phyloP scores from a whole-genome alignment of 1,140 invertebrate genomes.

The Micrasema minimum region DNA sequence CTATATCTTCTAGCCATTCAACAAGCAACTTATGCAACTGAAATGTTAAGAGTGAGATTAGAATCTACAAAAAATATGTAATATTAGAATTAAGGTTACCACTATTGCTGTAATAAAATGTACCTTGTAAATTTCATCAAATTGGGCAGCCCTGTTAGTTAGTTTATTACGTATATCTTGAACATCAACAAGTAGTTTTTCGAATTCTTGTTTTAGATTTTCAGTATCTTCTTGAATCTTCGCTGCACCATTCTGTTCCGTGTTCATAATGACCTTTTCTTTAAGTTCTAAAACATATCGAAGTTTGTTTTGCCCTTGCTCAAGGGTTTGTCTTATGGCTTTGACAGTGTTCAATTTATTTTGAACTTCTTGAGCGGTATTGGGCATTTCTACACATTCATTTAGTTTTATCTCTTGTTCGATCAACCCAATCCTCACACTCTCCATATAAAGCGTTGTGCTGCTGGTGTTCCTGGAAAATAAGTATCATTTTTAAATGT shows the following conservation, averaged over 20 bases:
- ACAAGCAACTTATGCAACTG: constrained; percentile 75
- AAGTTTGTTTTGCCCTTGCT: constrained; percentile 91
- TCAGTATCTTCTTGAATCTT: constrained; percentile 93
- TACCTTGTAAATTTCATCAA: constrained; percentile 88
- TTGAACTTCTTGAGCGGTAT: constrained; percentile 82
- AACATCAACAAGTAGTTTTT: constrained; percentile 83
- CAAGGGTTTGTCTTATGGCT: constrained; percentile 83
- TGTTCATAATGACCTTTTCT: constrained; percentile 92
- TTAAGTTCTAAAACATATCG: constrained; percentile 90
- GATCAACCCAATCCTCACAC: constrained; percentile 91
- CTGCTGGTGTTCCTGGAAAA: constrained; percentile 82
- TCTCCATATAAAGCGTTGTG: constrained; percentile 90
- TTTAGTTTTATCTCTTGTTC: constrained; percentile 84
- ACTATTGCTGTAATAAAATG: constrained; percentile 10
- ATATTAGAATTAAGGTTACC: neutral
- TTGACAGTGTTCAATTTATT: constrained; percentile 86
- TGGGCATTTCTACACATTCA: constrained; percentile 81
- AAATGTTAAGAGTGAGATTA: constrained; percentile 2
- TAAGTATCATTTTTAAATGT: neutral
- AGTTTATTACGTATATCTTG: constrained; percentile 81
- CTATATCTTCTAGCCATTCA: constrained; percentile 88
- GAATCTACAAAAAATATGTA: neutral
- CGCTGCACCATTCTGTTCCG: constrained; percentile 83
- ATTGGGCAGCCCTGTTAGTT: constrained; percentile 74
- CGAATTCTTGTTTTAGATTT: constrained; percentile 87